phyloP scores from a whole-genome alignment of 2,797 vertebrate species.

The Paguma larvata region DNA sequence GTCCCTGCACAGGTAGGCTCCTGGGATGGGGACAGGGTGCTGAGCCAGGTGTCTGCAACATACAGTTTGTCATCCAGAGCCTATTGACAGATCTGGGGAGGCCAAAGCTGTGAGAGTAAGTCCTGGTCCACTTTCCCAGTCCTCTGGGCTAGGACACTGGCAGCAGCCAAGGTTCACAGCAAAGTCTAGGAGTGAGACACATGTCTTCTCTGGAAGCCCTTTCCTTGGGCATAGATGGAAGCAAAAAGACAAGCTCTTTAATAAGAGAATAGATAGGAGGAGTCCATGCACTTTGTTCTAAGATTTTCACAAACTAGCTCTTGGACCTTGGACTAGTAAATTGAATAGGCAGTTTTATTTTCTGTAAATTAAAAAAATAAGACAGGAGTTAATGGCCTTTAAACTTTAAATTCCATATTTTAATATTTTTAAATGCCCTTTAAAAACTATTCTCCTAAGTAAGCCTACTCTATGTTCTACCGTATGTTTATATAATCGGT shows the following conservation, averaged over 20 bases:
- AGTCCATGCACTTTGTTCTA: background rate
- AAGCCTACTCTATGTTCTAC: background rate
- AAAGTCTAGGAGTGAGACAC: background rate
- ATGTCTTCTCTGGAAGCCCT: background rate
- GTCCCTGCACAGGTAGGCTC: background rate
- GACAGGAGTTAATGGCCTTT: background rate
- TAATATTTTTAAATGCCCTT: slow-evolving; percentile 12
- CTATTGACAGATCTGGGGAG: background rate
- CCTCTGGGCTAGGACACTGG: background rate
- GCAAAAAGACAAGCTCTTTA: background rate
- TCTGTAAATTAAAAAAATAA: background rate
- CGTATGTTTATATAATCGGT: background rate
- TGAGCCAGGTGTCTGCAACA: background rate
- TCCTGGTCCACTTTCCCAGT: background rate
- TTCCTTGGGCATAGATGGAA: background rate
- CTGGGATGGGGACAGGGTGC: background rate
- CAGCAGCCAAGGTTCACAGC: background rate
- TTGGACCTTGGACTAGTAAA: background rate
- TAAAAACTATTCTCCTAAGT: background rate
- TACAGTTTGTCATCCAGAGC: background rate
- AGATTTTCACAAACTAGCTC: background rate
- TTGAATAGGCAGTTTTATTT: background rate
- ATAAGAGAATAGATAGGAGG: background rate
- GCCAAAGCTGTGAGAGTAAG: background rate
- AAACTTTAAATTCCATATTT: slow-evolving; percentile 1